Percentiles rank a stretch among this genome's conserved stretches.
Conservation (phyloP, 2,888 invertebrate species). For the Lycophotia porphyrea region DNA sequence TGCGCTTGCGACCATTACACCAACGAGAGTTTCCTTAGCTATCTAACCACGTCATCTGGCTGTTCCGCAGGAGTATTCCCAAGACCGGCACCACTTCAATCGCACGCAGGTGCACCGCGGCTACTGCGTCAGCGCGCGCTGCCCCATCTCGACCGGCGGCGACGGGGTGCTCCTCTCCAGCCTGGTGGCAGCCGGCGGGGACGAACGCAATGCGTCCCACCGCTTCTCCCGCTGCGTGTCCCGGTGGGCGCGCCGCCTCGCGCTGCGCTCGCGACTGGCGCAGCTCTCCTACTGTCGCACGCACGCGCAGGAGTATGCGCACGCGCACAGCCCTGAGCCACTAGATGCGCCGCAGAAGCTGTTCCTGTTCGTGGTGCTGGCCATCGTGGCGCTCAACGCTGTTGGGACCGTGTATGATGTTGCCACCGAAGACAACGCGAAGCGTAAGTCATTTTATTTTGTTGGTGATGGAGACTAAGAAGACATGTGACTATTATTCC, state of each 20-base stretch:
- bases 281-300: constrained; percentile 75
- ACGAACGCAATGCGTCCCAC: constrained; percentile 68
- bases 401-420: constrained; percentile 77
- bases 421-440: constrained; percentile 64
- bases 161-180: background rate
- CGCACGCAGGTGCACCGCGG: constrained; percentile 81
- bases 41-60: too few species aligned
- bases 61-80: constrained; percentile 75
- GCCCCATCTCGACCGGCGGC: constrained; percentile 55
- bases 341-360: constrained; percentile 67
- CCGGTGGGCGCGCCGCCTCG: constrained; percentile 68
- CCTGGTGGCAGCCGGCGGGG: constrained; percentile 29
- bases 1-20: background rate
- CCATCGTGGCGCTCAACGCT: constrained; percentile 68
- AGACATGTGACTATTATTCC: too few species aligned
- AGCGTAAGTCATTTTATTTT: constrained; percentile 67
- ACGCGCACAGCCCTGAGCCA: constrained; percentile 58
- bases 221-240: constrained; percentile 78
- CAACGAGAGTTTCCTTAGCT: background rate
- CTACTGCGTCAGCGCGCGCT: constrained; percentile 81
- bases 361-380: constrained; percentile 66
- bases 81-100: constrained; percentile 75
- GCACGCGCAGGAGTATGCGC: constrained; percentile 67
- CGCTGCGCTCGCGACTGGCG: constrained; percentile 66
- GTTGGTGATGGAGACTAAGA: background rate